A percentile compares a stretch with the other conserved stretches of the same genome.
These are phyloP conservation scores for Neodontobutis hainanensis DNA, from an alignment of 2,113 vertebrate species.

Conservation along the genomic window DNA sequence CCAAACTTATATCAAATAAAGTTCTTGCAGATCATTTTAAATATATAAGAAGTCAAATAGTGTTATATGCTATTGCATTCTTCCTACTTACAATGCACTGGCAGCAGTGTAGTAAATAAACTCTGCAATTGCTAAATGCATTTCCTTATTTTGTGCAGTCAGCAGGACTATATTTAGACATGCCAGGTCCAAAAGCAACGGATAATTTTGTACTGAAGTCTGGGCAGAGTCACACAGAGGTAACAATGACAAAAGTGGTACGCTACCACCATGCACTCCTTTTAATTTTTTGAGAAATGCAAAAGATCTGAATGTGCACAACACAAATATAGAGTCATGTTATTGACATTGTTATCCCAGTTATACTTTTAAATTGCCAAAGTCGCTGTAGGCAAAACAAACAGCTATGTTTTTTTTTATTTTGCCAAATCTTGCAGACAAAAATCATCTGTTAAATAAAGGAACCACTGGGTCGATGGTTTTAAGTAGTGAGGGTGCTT, in stretches of 20 bases:
- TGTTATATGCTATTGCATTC: no score
- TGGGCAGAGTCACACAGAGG: not conserved
- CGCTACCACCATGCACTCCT: no score
- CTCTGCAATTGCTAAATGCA: conserved; percentile 29
- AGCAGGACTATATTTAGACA: conserved; percentile 50
- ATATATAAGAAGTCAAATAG: no score
- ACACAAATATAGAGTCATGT: no score
- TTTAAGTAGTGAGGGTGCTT: not conserved
- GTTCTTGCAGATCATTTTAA: not conserved
- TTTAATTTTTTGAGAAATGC: no score
- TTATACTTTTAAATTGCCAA: not conserved
- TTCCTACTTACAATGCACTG: not conserved
- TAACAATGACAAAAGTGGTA: no score
- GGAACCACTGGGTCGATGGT: not conserved
- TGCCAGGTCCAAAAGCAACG: conserved; percentile 22
- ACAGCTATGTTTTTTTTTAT: not conserved
- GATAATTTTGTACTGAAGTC: conserved; percentile 27
- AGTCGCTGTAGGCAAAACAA: not conserved
- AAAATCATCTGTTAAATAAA: not conserved
- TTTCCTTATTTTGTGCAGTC: conserved; percentile 34
- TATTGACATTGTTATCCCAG: no score
- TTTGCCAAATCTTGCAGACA: not conserved
- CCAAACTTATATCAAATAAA: not conserved
- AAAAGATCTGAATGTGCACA: no score
- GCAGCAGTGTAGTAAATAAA: conserved; percentile 26